Percentiles rank a stretch among this genome's conserved stretches.
Evolutionary conservation across 2,797 vertebrate genomes (phyloP).

Genomic region (Sebastes reedi): DNA sequence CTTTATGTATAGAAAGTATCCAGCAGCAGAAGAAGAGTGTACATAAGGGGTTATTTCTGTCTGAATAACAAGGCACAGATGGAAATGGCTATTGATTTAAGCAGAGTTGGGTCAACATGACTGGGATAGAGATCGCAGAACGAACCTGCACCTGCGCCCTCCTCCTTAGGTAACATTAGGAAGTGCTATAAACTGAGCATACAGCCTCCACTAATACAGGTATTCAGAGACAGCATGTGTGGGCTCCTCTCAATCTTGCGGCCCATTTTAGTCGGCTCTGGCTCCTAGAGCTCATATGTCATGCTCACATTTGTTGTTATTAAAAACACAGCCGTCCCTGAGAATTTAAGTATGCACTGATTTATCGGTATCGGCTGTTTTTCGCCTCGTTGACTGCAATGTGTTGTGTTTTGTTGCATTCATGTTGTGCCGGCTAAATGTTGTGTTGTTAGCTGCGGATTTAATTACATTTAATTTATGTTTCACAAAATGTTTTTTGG

Average conservation of each 20-base stretch:
- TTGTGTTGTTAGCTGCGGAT: no score
- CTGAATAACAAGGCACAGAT: conserved; percentile 39
- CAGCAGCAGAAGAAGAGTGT: conserved; percentile 15
- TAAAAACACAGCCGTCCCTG: background rate
- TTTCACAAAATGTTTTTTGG: no score
- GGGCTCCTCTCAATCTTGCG: conserved; percentile 21
- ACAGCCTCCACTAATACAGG: conserved; percentile 40
- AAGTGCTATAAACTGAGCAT: conserved; percentile 19
- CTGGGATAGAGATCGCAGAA: conserved; percentile 36
- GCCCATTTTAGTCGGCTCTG: conserved; percentile 11
- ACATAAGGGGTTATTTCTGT: conserved; percentile 43
- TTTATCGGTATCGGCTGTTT: no score
- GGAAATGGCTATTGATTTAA: conserved; percentile 63
- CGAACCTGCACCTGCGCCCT: conserved; percentile 26
- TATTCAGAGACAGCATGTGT: conserved; percentile 33
- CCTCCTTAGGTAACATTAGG: conserved; percentile 31
- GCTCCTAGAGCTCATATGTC: background rate
- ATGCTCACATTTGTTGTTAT: background rate
- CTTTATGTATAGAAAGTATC: conserved; percentile 11
- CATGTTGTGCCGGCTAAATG: no score
- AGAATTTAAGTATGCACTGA: background rate
- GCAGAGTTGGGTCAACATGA: conserved; percentile 43
- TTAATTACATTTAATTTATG: no score
- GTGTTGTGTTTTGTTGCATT: no score
- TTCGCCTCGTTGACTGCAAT: no score